Conservation (phyloP, 2,797 vertebrate genomes). For the Hemibagrus guttatus region DNA sequence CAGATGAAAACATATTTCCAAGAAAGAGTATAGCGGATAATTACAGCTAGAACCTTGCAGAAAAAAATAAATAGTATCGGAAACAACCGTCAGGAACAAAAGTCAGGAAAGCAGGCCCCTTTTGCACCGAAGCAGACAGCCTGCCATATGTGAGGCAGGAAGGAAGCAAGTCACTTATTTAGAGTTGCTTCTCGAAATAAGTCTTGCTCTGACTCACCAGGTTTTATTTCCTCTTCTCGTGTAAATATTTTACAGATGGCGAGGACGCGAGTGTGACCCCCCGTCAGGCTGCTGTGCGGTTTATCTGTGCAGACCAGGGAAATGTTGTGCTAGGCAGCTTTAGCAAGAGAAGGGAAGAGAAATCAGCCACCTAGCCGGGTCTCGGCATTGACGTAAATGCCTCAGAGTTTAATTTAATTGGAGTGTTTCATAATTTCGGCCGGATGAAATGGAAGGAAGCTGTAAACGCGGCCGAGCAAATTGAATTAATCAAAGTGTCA, state of each 20-base stretch:
- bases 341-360: neutral
- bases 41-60: neutral
- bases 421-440: slow-evolving; percentile 63
- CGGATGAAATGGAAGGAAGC: slow-evolving; percentile 51
- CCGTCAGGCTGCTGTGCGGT: neutral
- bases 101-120: neutral
- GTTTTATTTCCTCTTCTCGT: slow-evolving; percentile 61
- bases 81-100: neutral
- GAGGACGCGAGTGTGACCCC: slow-evolving; percentile 14
- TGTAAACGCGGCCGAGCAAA: slow-evolving; percentile 54
- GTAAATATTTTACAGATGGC: slow-evolving; percentile 37
- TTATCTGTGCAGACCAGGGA: neutral
- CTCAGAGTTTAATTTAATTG: slow-evolving; percentile 77
- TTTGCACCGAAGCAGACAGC: slow-evolving; percentile 35
- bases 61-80: neutral
- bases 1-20: neutral
- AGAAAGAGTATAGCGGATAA: neutral
- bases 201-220: slow-evolving; percentile 16
- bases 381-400: slow-evolving; percentile 64
- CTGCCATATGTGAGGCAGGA: slow-evolving; percentile 38
- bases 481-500: slow-evolving; percentile 64
- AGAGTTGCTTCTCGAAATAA: slow-evolving; percentile 18
- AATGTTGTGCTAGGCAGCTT: slow-evolving; percentile 10
- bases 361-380: slow-evolving; percentile 24
- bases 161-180: slow-evolving; percentile 21